Conservation (phyloP, 2,113 vertebrate species). For the Lagopus leucura region DNA sequence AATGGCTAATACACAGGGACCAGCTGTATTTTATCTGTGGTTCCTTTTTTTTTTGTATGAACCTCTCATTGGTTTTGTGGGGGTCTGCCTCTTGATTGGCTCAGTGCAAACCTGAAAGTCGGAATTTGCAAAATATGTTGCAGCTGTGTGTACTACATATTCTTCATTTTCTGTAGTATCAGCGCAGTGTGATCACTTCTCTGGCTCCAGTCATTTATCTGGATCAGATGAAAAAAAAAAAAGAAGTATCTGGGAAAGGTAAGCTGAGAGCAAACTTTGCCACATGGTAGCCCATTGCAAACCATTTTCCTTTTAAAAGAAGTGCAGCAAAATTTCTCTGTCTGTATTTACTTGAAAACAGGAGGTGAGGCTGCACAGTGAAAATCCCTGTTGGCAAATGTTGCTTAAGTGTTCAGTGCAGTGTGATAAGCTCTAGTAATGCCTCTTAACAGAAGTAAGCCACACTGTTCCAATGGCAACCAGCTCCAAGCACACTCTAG, state of each 20-base stretch:
- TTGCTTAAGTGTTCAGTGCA: neutral
- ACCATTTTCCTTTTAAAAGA: neutral
- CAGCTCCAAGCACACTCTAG: neutral
- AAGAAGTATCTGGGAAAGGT: neutral
- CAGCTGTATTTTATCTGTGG: neutral
- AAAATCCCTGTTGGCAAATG: neutral
- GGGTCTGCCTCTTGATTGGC: rapidly evolving
- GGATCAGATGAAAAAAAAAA: neutral
- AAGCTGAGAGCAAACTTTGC: neutral
- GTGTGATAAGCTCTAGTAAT: neutral
- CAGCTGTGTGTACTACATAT: neutral
- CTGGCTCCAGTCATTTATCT: neutral
- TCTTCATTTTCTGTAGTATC: neutral
- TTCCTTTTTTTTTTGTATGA: neutral
- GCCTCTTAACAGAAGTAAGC: neutral
- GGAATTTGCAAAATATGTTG: neutral
- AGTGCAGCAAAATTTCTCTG: neutral
- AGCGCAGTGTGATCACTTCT: neutral
- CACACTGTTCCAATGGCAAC: neutral
- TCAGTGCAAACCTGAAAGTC: neutral
- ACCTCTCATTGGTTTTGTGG: neutral
- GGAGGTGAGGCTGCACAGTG: neutral
- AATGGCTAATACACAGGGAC: neutral
- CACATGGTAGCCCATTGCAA: neutral
- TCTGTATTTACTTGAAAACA: neutral